A percentile compares a stretch with the other conserved stretches of the same genome.
Conservation (phyloP, 2,113 vertebrate genomes). For the Mastomys coucha region DNA sequence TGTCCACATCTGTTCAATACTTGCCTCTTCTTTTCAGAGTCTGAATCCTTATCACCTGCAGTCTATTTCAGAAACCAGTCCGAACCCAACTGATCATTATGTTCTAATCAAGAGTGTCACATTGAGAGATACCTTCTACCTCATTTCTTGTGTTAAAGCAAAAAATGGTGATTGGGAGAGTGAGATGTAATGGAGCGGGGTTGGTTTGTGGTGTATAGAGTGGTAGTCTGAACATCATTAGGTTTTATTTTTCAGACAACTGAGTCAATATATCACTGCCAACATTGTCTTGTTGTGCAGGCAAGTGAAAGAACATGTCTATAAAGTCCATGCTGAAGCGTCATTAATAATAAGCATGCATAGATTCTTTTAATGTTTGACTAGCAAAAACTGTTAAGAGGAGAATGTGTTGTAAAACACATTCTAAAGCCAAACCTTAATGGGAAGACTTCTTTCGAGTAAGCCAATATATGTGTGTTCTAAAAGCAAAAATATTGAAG, state of each 20-base stretch:
- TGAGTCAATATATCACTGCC: background rate
- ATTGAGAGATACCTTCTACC: background rate
- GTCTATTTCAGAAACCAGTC: background rate
- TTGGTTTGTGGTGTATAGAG: background rate
- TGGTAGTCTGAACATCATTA: background rate
- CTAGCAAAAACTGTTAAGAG: background rate
- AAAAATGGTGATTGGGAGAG: background rate
- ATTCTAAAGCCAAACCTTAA: slow-evolving; percentile 18
- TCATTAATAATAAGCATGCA: background rate
- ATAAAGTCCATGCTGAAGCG: background rate
- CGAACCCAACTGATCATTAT: background rate
- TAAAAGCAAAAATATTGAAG: background rate
- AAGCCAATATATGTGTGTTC: background rate
- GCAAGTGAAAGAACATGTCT: background rate
- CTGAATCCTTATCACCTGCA: background rate
- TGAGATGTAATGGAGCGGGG: background rate
- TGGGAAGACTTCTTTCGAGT: background rate
- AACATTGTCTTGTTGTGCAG: background rate
- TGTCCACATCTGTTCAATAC: background rate
- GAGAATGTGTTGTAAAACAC: background rate
- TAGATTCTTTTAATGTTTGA: background rate
- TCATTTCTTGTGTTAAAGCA: background rate
- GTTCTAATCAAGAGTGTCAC: background rate
- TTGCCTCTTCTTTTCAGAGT: background rate
- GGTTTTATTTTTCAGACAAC: background rate